Evolutionary conservation across 2,113 vertebrate genomes (phyloP).

Genomic region (Lucifuga dentata): DNA sequence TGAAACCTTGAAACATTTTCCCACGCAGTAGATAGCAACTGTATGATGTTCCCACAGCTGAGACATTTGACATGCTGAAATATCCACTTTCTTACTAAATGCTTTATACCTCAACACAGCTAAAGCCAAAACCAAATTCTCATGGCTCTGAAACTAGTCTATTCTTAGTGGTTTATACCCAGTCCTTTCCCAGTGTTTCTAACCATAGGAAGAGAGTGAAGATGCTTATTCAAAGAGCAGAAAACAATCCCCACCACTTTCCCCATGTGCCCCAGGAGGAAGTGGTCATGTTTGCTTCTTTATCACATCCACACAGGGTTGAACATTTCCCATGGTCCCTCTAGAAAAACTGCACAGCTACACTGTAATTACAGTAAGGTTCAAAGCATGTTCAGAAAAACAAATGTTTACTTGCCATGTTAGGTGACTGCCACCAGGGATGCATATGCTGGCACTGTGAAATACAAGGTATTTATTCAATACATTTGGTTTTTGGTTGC

Average conservation of each 20-base stretch:
- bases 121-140: slow-evolving; percentile 16
- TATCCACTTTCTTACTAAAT: neutral
- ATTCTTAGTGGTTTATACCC: slow-evolving; percentile 6
- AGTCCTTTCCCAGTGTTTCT: slow-evolving; percentile 13
- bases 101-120: neutral
- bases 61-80: slow-evolving; percentile 5
- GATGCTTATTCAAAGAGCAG: neutral
- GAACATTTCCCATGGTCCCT: slow-evolving; percentile 49
- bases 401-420: slow-evolving; percentile 35
- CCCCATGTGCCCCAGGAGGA: slow-evolving; percentile 23
- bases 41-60: neutral
- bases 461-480: slow-evolving; percentile 27
- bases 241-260: slow-evolving; percentile 27
- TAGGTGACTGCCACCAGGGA: slow-evolving; percentile 22
- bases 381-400: slow-evolving; percentile 17
- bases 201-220: slow-evolving; percentile 32
- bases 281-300: slow-evolving; percentile 39
- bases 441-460: slow-evolving; percentile 6
- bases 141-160: slow-evolving; percentile 6
- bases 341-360: slow-evolving; percentile 40
- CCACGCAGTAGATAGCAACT: neutral
- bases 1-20: slow-evolving; percentile 3
- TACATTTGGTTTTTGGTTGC: slow-evolving; percentile 20
- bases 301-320: slow-evolving; percentile 17
- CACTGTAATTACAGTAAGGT: slow-evolving; percentile 34